Conservation (phyloP, 2,888 invertebrate genomes). For the Melanostoma scalare region DNA sequence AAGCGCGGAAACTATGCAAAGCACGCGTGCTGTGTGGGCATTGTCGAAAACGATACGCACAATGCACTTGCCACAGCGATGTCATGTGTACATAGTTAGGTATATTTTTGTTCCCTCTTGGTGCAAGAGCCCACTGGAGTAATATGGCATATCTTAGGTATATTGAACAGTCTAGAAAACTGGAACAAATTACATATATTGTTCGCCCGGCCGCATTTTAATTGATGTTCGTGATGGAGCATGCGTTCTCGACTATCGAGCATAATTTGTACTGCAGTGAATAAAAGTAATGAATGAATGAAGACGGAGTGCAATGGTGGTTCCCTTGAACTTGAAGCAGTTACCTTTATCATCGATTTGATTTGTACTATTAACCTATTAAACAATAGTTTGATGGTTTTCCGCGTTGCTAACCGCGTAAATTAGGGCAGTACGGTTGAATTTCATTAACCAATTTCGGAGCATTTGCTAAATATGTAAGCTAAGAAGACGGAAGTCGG, state of each 20-base stretch:
- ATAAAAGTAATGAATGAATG: slow-evolving; percentile 15
- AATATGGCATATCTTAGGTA: not conserved
- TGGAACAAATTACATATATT: slow-evolving; percentile 30
- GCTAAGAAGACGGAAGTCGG: too few species aligned
- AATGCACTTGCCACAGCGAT: slow-evolving; percentile 21
- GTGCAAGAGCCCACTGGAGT: too few species aligned
- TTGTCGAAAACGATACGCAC: slow-evolving; percentile 46
- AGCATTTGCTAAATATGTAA: not conserved
- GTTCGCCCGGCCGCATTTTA: slow-evolving; percentile 31
- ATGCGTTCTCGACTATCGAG: not conserved
- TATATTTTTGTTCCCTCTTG: not conserved
- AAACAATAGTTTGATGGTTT: slow-evolving; percentile 44
- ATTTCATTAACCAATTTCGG: slow-evolving; percentile 52
- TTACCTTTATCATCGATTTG: slow-evolving; percentile 25
- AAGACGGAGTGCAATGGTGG: slow-evolving; percentile 24
- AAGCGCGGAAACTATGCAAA: slow-evolving; percentile 22
- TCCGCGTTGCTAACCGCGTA: slow-evolving; percentile 27
- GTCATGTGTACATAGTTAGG: slow-evolving; percentile 10
- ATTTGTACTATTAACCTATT: slow-evolving; percentile 40
- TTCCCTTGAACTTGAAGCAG: slow-evolving; percentile 63
- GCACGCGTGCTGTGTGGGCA: slow-evolving; percentile 48
- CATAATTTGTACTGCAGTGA: not conserved
- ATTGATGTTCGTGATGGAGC: slow-evolving; percentile 22
- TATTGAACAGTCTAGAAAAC: slow-evolving; percentile 29
- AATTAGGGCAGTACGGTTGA: slow-evolving; percentile 47